Conservation (phyloP, 2,797 vertebrate species). For the Mus minutoides region DNA sequence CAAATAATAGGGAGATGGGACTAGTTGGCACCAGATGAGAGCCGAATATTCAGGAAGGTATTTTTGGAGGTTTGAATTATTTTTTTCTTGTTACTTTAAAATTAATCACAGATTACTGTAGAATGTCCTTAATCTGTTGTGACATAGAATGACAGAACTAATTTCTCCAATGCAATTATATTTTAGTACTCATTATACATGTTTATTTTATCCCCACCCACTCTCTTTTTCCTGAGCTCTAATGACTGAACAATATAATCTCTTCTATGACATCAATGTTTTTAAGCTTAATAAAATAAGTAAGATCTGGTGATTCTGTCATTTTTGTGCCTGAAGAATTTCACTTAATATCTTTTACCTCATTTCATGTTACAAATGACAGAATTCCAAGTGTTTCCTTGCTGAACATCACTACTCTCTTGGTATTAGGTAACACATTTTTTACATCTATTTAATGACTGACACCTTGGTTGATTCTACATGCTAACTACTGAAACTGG, state of each 20-base stretch:
- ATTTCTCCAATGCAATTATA: background rate
- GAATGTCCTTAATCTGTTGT: background rate
- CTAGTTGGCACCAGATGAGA: background rate
- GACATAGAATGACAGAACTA: background rate
- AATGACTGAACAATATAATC: background rate
- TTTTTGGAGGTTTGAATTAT: background rate
- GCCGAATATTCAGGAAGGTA: background rate
- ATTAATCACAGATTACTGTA: background rate
- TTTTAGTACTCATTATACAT: background rate
- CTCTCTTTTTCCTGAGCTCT: background rate
- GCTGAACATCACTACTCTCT: background rate
- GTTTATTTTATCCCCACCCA: no score
- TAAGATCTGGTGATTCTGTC: background rate
- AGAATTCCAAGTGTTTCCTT: background rate
- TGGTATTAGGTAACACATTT: background rate
- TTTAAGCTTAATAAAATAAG: background rate
- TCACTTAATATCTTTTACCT: background rate
- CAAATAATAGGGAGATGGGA: background rate
- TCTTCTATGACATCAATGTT: background rate
- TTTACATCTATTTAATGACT: background rate
- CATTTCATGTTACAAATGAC: background rate
- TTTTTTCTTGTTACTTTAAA: background rate
- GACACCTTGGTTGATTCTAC: background rate
- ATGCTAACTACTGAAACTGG: background rate
- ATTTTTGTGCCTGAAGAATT: background rate